Evolutionary conservation across 2,797 vertebrate species (phyloP), one percentile per base, ranked within the genome.

Genomic region (Tangara arthus): DNA sequence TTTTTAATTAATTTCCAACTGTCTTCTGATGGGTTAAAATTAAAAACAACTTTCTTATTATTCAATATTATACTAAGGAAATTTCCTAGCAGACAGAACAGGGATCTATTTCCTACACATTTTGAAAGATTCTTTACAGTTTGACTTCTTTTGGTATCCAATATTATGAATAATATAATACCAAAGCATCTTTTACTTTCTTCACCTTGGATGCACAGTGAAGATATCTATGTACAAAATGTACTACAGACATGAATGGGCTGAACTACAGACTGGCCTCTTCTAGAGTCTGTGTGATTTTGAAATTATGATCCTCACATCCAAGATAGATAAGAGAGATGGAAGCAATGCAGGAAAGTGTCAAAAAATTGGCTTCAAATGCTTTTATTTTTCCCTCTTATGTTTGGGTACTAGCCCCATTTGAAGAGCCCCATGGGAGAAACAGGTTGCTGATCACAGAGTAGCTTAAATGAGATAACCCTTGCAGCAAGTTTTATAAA

Each of bases 381-480:
- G 34, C 15, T 89, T 87, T 76, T 63, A 61, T 93, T 92, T 65
- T 22, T 9, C 17, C 19, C 35, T 87, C 23, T 91, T 34, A 24
- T 71, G 28, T 70, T 85, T 79, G 53, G 21, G 28, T 73, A 88
- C 37, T n/a, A 87, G 64, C 41, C 52, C 91, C 24, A 61, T 95
- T 94, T 95, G 90, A 96, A 93, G 56, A 87, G 37, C n/a, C 28
- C 42, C 64, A 26, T 32, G 39, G 39, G 90, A 90, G n/a, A 88
- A 96, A 64, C 63, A 68, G 24, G n/a, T 84, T 94, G 68, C 64
- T 94, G 79, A 95, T 94, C 71, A 86, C 42, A 95, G 69, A 90
- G 20, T 75, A 81, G 63, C 37, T 96, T 73, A 93, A 96, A 96
- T 81, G 88, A 93, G 77, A 91, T 91, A 95, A 95, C 34, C 66